phyloP scores from a whole-genome alignment of 1,140 invertebrate genomes.

The Uloborus diversus region DNA sequence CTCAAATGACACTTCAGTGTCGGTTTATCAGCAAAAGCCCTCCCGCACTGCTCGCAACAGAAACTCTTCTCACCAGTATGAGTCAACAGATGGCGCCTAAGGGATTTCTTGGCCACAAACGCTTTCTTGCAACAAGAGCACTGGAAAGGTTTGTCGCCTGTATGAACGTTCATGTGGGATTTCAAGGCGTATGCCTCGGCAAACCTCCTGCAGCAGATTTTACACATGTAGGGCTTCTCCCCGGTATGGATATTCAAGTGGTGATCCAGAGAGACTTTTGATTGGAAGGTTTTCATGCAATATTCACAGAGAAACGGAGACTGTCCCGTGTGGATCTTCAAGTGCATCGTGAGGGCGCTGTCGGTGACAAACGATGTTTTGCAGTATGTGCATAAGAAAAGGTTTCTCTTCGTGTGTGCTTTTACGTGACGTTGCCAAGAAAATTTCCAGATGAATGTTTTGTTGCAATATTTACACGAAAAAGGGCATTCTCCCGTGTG shows the following conservation, averaged over 20 bases:
- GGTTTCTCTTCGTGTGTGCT: neutral
- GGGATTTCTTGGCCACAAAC: neutral
- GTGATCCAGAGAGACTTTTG: neutral
- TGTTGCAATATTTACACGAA: neutral
- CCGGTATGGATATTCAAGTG: neutral
- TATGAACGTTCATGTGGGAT: neutral
- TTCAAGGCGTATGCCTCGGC: neutral
- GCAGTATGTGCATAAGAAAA: neutral
- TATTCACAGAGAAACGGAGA: neutral
- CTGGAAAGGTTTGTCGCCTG: neutral
- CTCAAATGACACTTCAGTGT: neutral
- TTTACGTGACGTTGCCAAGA: neutral
- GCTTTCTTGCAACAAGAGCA: neutral
- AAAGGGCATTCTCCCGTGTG: neutral
- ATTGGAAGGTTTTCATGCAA: neutral
- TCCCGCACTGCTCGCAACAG: conserved; percentile 41
- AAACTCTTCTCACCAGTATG: conserved; percentile 68
- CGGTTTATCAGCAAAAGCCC: neutral
- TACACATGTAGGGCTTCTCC: neutral
- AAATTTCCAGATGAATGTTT: neutral
- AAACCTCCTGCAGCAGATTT: neutral
- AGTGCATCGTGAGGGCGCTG: neutral
- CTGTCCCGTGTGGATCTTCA: neutral
- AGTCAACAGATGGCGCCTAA: conserved; percentile 62
- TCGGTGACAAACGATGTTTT: neutral